Evolutionary conservation across 1,140 invertebrate species (phyloP).

Genomic region (Zophobas atratus): DNA sequence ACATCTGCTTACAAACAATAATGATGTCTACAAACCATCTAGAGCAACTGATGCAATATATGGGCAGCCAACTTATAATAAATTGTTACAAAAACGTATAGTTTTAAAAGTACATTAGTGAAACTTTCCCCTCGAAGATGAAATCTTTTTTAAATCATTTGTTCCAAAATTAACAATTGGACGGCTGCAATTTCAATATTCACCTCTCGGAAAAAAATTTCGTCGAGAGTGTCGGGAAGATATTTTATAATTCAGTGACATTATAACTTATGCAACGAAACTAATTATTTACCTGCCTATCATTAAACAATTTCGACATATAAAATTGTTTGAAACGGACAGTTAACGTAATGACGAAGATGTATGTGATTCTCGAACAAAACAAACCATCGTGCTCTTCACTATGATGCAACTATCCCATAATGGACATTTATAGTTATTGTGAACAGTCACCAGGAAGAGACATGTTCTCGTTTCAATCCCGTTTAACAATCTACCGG

Average conservation of each 20-base stretch:
- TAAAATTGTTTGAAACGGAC: conserved; percentile 7
- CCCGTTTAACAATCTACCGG: conserved; percentile 44
- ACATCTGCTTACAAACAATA: no score
- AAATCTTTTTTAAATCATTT: no score
- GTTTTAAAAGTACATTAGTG: no score
- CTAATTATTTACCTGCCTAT: conserved; percentile 16
- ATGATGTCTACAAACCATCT: no score
- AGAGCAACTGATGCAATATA: no score
- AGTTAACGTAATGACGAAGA: conserved; percentile 4
- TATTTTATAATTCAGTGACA: background rate
- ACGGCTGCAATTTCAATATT: no score
- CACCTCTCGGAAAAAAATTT: background rate
- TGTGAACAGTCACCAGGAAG: conserved; percentile 43
- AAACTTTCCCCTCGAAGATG: no score
- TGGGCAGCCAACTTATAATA: no score
- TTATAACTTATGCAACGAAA: conserved; percentile 15
- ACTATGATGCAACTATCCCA: conserved; percentile 30
- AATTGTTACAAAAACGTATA: no score
- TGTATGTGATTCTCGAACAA: background rate
- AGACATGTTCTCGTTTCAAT: conserved; percentile 46
- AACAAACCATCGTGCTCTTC: conserved; percentile 23
- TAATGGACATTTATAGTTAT: conserved; percentile 35
- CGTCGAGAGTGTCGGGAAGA: background rate
- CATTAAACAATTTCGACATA: conserved; percentile 23
- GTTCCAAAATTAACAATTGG: no score